A percentile compares a stretch with the other conserved stretches of the same genome.
Evolutionary conservation across 2,797 vertebrate species (phyloP).

Genomic region (Kryptolebias ocellatus): DNA sequence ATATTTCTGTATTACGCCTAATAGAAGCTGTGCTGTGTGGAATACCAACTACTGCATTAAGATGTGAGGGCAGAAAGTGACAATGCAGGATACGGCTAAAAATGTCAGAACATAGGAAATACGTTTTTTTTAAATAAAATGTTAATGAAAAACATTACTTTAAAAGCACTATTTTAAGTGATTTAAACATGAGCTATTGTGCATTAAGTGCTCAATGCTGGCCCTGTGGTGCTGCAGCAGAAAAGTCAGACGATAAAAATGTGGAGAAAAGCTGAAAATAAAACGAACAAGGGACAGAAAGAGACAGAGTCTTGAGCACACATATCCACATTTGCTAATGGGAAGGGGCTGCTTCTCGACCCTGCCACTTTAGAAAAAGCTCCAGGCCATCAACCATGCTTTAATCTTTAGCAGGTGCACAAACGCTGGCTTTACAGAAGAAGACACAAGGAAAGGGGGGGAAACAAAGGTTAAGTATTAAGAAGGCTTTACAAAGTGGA

Average conservation of each 20-base stretch:
- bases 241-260: constrained; percentile 10
- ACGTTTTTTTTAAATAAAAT: constrained; percentile 17
- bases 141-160: constrained; percentile 5
- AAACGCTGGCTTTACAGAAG: constrained; percentile 46
- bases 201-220: background rate
- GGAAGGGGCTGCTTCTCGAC: constrained; percentile 46
- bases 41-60: constrained; percentile 75
- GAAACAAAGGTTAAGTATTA: constrained; percentile 67
- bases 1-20: constrained; percentile 65
- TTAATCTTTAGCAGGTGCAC: constrained; percentile 79
- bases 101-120: constrained; percentile 28
- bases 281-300: constrained; percentile 30
- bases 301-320: constrained; percentile 45
- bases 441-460: constrained; percentile 29
- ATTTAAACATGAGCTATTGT: constrained; percentile 9
- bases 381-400: constrained; percentile 50
- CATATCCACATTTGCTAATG: constrained; percentile 60
- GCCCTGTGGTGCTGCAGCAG: background rate
- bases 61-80: constrained; percentile 55
- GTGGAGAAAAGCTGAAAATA: constrained; percentile 27
- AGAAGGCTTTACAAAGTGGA: constrained; percentile 47
- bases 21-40: constrained; percentile 38
- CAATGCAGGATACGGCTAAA: constrained; percentile 41
- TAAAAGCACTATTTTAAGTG: constrained; percentile 10
- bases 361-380: constrained; percentile 58